These are phyloP conservation scores for Lasioglossum calceatum DNA, from an alignment of 2,888 invertebrate genomes.

Conservation along the genomic window DNA sequence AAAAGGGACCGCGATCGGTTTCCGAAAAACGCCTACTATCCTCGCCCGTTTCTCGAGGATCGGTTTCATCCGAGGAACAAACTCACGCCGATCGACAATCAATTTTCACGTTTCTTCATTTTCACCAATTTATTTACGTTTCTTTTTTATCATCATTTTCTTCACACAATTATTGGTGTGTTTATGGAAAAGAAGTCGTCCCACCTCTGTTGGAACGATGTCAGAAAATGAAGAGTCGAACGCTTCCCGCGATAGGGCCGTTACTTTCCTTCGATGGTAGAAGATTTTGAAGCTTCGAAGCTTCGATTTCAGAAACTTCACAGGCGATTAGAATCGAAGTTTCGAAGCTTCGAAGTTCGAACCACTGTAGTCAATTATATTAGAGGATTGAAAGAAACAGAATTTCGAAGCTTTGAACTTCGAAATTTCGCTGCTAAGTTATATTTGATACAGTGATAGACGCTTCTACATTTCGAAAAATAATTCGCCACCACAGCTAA, in stretches of 20 bases:
- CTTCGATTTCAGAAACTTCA: too few species aligned
- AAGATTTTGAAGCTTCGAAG: too few species aligned
- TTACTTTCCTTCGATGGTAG: too few species aligned
- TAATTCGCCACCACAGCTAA: too few species aligned
- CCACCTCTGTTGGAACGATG: background rate
- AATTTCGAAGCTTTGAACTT: too few species aligned
- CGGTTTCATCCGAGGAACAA: background rate
- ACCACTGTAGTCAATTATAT: too few species aligned
- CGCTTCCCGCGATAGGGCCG: background rate
- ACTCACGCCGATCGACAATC: background rate
- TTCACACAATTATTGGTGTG: background rate
- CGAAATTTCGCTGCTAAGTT: too few species aligned
- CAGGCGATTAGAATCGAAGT: too few species aligned
- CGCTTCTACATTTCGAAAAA: too few species aligned
- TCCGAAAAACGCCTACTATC: background rate
- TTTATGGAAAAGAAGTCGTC: background rate
- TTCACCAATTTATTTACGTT: background rate
- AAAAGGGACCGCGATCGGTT: conserved; percentile 40
- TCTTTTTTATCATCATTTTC: rapidly evolving
- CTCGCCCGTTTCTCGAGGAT: background rate
- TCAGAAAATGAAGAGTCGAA: background rate
- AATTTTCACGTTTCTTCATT: background rate
- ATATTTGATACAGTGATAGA: too few species aligned
- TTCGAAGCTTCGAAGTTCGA: too few species aligned
- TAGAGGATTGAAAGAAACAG: too few species aligned